Evolutionary conservation across 2,797 vertebrate genomes (phyloP).

Genomic region (Rhodeus uyekii): DNA sequence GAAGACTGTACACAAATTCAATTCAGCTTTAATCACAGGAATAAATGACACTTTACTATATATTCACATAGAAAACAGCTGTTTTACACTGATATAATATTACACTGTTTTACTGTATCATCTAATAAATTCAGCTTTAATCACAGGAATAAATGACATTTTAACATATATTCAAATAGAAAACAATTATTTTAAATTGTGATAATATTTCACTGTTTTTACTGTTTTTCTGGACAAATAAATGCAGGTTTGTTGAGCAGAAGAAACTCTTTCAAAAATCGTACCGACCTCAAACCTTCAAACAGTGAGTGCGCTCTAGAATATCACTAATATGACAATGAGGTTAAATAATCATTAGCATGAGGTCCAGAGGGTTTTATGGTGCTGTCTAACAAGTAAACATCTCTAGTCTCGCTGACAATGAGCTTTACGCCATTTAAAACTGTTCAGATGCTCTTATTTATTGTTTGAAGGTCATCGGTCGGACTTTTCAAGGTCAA

Average conservation of each 20-base stretch:
- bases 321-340: neutral
- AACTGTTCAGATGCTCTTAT: conserved; percentile 22
- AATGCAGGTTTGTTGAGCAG: neutral
- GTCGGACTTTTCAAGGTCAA: neutral
- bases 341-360: neutral
- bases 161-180: neutral
- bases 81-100: neutral
- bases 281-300: neutral
- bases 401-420: conserved; percentile 1
- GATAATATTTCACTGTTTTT: neutral
- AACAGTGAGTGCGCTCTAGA: neutral
- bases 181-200: neutral
- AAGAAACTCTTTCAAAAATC: neutral
- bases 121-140: neutral
- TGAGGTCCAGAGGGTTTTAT: conserved; percentile 5
- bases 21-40: neutral
- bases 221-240: neutral
- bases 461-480: conserved; percentile 13
- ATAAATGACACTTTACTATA: neutral
- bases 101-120: neutral
- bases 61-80: neutral
- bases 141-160: neutral
- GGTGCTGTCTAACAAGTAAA: conserved; percentile 34
- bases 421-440: neutral
- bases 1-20: too few species aligned